Evolutionary conservation across 2,888 invertebrate genomes (phyloP), one percentile per base, ranked within the genome.

Genomic region (Lithophane socia): DNA sequence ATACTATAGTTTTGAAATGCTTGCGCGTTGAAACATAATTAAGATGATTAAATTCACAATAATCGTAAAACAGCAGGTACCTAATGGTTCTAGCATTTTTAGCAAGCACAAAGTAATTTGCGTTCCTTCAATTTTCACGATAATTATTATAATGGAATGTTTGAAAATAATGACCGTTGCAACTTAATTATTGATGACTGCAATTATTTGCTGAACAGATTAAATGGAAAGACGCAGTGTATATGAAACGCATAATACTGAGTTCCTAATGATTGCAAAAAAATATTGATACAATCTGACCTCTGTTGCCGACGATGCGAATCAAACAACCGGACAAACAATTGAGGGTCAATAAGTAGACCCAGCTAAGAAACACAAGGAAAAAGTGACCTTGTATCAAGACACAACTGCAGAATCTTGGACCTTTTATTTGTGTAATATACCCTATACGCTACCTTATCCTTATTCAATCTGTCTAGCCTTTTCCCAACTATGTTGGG

Each of bases 81-180:
- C n/a, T n/a, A 44, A 47, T 21, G 37, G 16, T 67, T 49, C 47
- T 42, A 16, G 37, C 21, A n/a, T 12, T 56, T 44, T 29, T 2
- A 52, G 7, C 18, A 47, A 47, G 13, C 29, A 29, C 29, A 24
- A 54, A 71, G 4, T 44, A 24, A 67, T 58, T 63, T 29, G 29
- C 13, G 2, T 16, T 67, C 2, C 16, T 29, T 54, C 13, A 1
- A 37, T 71, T 71, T 67, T 64, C 44, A 76, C 63, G 67, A 64
- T 68, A 64, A 56, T 80, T 66, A 71, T 56, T 54, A 37, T 37
- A 58, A 52, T 44, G 21, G 18, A 65, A 42, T 66, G 3, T 64
- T 54, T 66, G 0, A 58, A 67, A 68, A 69, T 77, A 77, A 80
- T 84, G 3, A 70, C 54, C 58, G 58, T 72, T 63, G 18, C 37